Conservation (phyloP, 2,888 invertebrate genomes). For the Trissonchulus latispiculum region DNA sequence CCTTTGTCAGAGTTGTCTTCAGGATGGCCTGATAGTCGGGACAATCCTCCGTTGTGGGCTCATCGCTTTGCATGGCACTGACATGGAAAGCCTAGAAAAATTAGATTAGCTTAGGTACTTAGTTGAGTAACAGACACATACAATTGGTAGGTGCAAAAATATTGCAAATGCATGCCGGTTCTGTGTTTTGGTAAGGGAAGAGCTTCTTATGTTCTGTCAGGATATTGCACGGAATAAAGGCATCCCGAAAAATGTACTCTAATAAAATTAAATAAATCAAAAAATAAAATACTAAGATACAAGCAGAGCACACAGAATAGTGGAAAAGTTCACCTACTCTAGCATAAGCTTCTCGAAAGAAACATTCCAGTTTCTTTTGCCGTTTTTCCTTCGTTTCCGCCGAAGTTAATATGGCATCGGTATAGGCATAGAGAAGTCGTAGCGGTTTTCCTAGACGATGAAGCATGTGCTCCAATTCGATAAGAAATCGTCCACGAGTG, state of each 20-base stretch:
- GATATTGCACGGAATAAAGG: no score
- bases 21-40: slow-evolving; percentile 15
- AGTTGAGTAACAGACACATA: no score
- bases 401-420: slow-evolving; percentile 20
- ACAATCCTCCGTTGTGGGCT: not conserved
- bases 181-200: no score
- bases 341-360: slow-evolving; percentile 90
- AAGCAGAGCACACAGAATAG: no score
- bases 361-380: slow-evolving; percentile 81
- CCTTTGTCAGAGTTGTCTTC: slow-evolving; percentile 62
- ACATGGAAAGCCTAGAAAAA: slow-evolving; percentile 22
- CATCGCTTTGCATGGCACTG: not conserved
- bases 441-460: slow-evolving; percentile 5
- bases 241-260: no score
- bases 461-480: slow-evolving; percentile 23
- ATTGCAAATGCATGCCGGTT: no score
- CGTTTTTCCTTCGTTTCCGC: slow-evolving; percentile 85
- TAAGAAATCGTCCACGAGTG: slow-evolving; percentile 28
- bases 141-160: no score
- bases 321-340: slow-evolving; percentile 47
- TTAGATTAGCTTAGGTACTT: no score
- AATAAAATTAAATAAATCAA: no score
- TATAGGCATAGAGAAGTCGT: slow-evolving; percentile 1
- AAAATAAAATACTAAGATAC: no score
- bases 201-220: no score